These are phyloP conservation scores for Acleris literana DNA, from an alignment of 2,888 invertebrate genomes.

Conservation along the genomic window DNA sequence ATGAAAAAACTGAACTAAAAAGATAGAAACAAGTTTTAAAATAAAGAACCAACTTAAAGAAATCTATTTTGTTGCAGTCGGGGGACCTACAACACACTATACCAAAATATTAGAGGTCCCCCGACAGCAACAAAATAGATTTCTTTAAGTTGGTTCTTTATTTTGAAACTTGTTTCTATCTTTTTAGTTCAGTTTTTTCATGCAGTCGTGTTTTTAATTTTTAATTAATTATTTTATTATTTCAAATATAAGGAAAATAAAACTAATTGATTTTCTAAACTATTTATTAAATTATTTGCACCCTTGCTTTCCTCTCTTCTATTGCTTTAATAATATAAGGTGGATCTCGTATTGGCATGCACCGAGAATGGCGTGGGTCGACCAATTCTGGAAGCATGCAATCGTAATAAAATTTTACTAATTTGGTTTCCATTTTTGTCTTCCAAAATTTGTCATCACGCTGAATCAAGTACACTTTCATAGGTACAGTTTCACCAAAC, in stretches of 20 bases:
- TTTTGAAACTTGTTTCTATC: neutral
- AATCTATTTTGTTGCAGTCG: neutral
- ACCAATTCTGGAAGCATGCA: constrained; percentile 39
- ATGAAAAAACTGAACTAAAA: neutral
- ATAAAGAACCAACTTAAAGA: neutral
- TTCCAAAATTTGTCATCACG: constrained; percentile 39
- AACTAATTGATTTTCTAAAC: neutral
- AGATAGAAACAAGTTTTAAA: neutral
- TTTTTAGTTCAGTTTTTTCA: neutral
- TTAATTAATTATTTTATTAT: neutral
- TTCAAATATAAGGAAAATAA: too few relatives aligned
- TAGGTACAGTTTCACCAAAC: constrained; percentile 34
- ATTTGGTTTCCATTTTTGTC: too few relatives aligned
- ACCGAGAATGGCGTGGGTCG: constrained; percentile 29
- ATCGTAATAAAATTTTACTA: constrained; percentile 11
- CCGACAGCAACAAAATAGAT: neutral
- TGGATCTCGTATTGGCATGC: constrained; percentile 31
- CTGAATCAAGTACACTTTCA: constrained; percentile 25
- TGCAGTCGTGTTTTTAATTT: neutral
- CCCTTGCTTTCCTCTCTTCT: neutral
- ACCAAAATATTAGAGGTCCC: too few relatives aligned
- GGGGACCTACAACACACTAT: too few relatives aligned
- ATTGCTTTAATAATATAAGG: constrained; percentile 1
- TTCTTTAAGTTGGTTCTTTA: neutral
- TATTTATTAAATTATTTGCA: neutral